Conservation (phyloP, 2,888 invertebrate genomes). For the Mesoligia furuncula region DNA sequence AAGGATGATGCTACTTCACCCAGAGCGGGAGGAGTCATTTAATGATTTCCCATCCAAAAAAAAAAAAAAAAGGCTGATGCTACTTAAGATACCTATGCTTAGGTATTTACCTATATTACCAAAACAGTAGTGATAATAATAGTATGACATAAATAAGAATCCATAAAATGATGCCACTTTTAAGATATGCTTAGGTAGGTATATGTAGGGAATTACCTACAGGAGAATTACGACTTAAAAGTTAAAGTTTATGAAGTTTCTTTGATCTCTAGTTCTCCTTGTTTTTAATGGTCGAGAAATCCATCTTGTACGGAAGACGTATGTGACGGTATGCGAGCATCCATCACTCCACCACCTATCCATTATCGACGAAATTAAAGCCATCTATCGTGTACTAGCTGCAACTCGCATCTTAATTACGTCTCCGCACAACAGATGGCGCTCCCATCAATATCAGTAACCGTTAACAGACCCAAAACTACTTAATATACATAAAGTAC, state of each 20-base stretch:
- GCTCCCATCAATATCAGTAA: conserved; percentile 63
- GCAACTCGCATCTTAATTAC: conserved; percentile 64
- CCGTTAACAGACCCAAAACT: conserved; percentile 67
- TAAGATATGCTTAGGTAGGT: too few relatives aligned
- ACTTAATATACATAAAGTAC: conserved; percentile 68
- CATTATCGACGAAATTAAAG: conserved; percentile 59
- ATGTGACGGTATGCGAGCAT: background rate
- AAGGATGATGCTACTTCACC: too few relatives aligned
- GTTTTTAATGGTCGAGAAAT: background rate
- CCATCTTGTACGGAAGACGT: conserved; percentile 1
- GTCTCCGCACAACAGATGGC: conserved; percentile 63
- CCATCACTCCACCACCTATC: conserved; percentile 34
- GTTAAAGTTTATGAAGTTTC: background rate
- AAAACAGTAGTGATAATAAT: too few relatives aligned
- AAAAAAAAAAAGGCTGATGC: too few relatives aligned
- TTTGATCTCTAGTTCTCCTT: background rate
- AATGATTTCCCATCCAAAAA: too few relatives aligned
- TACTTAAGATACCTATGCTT: too few relatives aligned
- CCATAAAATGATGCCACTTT: too few relatives aligned
- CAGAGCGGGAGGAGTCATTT: too few relatives aligned
- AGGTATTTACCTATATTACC: too few relatives aligned
- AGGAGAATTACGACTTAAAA: too few relatives aligned
- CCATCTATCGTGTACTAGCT: conserved; percentile 58
- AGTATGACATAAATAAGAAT: too few relatives aligned
- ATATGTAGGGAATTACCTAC: too few relatives aligned